Percentiles rank a stretch among this genome's conserved stretches.
These are phyloP conservation scores for Anguilla japonica DNA, from an alignment of 2,113 vertebrate genomes.

Conservation along the genomic window DNA sequence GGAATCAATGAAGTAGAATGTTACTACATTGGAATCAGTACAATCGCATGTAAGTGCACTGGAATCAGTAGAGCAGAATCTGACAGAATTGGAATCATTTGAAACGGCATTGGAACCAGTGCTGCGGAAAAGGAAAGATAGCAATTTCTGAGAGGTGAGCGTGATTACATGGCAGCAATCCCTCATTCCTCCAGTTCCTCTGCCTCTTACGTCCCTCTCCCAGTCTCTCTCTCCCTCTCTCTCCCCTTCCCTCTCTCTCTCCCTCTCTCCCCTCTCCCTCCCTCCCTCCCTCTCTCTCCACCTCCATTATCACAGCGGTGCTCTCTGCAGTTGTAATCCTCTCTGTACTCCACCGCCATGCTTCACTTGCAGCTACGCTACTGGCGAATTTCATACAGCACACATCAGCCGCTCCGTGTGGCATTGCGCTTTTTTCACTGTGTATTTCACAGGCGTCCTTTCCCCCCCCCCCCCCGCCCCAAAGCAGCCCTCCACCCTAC, in stretches of 20 bases:
- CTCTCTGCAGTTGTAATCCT: background rate
- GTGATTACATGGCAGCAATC: background rate
- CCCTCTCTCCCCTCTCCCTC: background rate
- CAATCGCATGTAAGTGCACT: no score
- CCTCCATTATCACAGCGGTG: background rate
- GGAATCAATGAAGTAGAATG: no score
- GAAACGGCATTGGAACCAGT: background rate
- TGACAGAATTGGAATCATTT: background rate
- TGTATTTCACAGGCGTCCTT: background rate
- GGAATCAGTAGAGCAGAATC: background rate
- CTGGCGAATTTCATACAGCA: background rate
- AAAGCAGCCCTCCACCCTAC: background rate
- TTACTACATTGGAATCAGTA: no score
- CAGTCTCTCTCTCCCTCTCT: background rate
- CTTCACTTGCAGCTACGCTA: background rate
- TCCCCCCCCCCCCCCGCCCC: background rate
- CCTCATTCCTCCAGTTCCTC: background rate
- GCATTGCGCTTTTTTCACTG: background rate
- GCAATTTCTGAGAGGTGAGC: no score
- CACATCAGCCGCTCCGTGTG: background rate
- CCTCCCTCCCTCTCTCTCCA: background rate
- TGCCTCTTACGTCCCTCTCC: background rate
- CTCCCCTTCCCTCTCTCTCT: background rate
- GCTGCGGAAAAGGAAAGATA: no score
- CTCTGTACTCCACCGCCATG: background rate